phyloP scores from a whole-genome alignment of 92 coral and sea anemone species.

The Epizoanthus stellaris region DNA sequence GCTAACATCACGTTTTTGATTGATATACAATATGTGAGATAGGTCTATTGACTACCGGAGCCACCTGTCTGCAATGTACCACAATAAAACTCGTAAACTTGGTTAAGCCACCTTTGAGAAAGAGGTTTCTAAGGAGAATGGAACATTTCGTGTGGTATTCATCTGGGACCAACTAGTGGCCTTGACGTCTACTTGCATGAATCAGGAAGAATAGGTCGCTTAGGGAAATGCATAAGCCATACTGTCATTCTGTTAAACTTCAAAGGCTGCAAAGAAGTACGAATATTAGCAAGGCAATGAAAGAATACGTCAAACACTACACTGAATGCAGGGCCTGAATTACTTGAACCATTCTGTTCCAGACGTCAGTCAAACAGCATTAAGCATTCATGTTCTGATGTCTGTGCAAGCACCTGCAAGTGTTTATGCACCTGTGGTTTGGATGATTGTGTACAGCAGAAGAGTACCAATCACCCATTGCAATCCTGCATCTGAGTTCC shows the following conservation, averaged over 20 bases:
- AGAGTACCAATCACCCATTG: too few relatives aligned
- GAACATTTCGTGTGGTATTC: conserved; percentile 54
- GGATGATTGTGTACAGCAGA: conserved; percentile 11
- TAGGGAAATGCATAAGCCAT: conserved; percentile 14
- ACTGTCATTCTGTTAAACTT: conserved; percentile 45
- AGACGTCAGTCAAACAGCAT: background rate
- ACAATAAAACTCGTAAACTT: conserved; percentile 51
- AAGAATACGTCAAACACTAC: conserved; percentile 17
- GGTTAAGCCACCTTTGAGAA: too few relatives aligned
- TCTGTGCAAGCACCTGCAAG: conserved; percentile 48
- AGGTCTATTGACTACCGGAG: conserved; percentile 48
- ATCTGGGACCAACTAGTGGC: conserved; percentile 48
- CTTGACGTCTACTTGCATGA: conserved; percentile 54
- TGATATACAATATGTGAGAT: too few relatives aligned
- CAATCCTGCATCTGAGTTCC: conserved; percentile 3
- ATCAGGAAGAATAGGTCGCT: conserved; percentile 49
- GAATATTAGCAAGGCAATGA: conserved; percentile 50
- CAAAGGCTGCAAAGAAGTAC: conserved; percentile 48
- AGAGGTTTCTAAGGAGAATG: conserved; percentile 50
- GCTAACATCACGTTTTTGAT: too few relatives aligned
- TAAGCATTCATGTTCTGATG: conserved; percentile 44
- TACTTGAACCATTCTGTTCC: conserved; percentile 32
- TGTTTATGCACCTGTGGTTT: background rate
- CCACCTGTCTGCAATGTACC: conserved; percentile 57
- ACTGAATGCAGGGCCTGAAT: conserved; percentile 30